These are phyloP conservation scores for Clytia hemisphaerica DNA, from an alignment of 30 jellyfish, hydroid and myxozoan genomes.

Conservation along the genomic window DNA sequence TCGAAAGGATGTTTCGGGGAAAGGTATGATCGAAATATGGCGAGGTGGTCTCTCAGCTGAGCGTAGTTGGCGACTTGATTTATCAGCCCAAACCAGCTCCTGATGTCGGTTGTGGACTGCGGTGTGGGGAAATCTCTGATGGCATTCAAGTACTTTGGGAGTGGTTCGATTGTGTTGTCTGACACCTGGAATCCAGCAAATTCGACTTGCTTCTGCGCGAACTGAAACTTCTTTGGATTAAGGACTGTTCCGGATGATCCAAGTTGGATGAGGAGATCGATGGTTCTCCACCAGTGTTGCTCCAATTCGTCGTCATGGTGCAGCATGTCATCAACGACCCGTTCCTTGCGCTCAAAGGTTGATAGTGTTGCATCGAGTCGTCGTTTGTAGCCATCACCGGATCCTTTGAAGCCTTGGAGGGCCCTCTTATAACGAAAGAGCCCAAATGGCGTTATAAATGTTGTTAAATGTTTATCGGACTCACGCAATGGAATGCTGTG, in stretches of 20 bases:
- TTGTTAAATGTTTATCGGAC: slow-evolving; percentile 10
- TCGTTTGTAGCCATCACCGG: slow-evolving; percentile 47
- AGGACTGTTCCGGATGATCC: slow-evolving; percentile 24
- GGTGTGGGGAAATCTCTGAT: slow-evolving; percentile 42
- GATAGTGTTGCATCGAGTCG: slow-evolving; percentile 7
- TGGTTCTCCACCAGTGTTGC: slow-evolving; percentile 29
- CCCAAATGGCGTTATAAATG: slow-evolving; percentile 44
- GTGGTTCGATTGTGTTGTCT: slow-evolving; percentile 7
- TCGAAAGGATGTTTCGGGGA: too few relatives aligned
- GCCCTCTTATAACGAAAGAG: slow-evolving; percentile 26
- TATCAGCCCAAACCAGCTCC: too few relatives aligned
- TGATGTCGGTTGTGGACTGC: background rate
- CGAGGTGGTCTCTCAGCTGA: too few relatives aligned
- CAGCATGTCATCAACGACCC: slow-evolving; percentile 28
- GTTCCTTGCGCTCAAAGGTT: background rate
- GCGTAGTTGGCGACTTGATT: slow-evolving; percentile 31
- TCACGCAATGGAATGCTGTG: slow-evolving; percentile 29
- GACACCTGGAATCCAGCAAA: slow-evolving; percentile 42
- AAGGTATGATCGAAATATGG: too few relatives aligned
- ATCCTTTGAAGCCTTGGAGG: slow-evolving; percentile 35
- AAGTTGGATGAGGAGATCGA: background rate
- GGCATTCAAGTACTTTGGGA: background rate
- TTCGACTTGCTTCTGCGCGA: slow-evolving; percentile 25
- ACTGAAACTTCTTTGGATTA: slow-evolving; percentile 15
- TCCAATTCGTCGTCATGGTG: slow-evolving; percentile 17